Percentiles rank a stretch among this genome's conserved stretches.
Conservation (phyloP, 2,888 invertebrate species). For the Nemurella pictetii region DNA sequence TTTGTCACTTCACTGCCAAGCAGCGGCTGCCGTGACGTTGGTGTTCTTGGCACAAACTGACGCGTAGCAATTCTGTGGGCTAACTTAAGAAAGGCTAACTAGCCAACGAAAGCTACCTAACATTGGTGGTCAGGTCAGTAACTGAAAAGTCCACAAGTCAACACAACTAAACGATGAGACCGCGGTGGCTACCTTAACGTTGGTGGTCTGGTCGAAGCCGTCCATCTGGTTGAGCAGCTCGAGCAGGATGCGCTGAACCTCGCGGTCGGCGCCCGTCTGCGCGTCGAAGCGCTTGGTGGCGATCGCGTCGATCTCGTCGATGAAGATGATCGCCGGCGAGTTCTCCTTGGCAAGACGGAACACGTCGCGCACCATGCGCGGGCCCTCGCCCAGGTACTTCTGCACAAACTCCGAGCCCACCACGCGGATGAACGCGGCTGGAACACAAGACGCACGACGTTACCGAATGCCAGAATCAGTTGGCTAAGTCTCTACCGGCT, state of each 20-base stretch:
- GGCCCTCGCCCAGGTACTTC: slow-evolving; percentile 98
- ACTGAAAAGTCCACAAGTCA: not conserved
- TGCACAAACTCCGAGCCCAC: slow-evolving; percentile 99
- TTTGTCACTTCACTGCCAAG: too few relatives aligned
- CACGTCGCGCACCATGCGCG: slow-evolving; percentile 98
- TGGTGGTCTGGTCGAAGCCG: slow-evolving; percentile 99
- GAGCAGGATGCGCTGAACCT: slow-evolving; percentile 95
- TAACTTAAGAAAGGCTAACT: too few relatives aligned
- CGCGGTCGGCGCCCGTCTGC: slow-evolving; percentile 97
- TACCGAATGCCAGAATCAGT: too few relatives aligned
- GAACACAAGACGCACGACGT: too few relatives aligned
- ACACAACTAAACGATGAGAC: not conserved
- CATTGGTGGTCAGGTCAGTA: too few relatives aligned
- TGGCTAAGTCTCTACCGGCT: too few relatives aligned
- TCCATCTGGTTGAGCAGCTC: slow-evolving; percentile 99
- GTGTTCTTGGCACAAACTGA: too few relatives aligned
- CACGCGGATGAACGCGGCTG: slow-evolving; percentile 96
- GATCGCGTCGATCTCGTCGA: slow-evolving; percentile 99
- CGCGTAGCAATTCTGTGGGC: too few relatives aligned
- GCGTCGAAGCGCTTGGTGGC: slow-evolving; percentile 99
- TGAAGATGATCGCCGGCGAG: slow-evolving; percentile 98
- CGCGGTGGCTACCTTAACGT: slow-evolving; percentile 79
- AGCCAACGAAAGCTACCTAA: too few relatives aligned
- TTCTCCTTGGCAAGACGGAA: slow-evolving; percentile 99
- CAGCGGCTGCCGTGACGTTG: too few relatives aligned